phyloP scores from a whole-genome alignment of 2,888 invertebrate genomes.

The Trichacis sp. region DNA sequence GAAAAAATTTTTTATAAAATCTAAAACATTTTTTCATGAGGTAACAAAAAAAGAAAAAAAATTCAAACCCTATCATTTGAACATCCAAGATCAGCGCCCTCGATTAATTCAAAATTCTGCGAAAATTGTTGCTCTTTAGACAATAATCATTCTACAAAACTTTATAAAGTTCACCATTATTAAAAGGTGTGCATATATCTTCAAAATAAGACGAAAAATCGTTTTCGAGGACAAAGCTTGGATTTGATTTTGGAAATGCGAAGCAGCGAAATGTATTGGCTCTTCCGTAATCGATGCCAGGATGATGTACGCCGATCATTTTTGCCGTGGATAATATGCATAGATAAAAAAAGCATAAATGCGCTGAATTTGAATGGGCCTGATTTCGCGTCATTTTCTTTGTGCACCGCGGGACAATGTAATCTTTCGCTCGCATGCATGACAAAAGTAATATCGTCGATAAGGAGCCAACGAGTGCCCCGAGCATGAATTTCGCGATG shows the following conservation, averaged over 20 bases:
- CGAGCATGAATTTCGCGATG: slow-evolving; percentile 36
- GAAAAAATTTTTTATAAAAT: too few relatives aligned
- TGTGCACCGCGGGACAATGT: slow-evolving; percentile 22
- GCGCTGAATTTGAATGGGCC: slow-evolving; percentile 5
- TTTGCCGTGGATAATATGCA: slow-evolving; percentile 1
- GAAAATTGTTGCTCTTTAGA: too few relatives aligned
- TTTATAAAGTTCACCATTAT: too few relatives aligned
- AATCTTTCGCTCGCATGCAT: slow-evolving; percentile 31
- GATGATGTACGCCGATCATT: not conserved
- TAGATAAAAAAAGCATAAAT: slow-evolving; percentile 4
- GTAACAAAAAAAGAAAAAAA: too few relatives aligned
- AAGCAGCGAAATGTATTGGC: not conserved
- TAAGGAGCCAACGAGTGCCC: slow-evolving; percentile 31
- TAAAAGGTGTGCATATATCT: too few relatives aligned
- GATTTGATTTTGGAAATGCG: not conserved
- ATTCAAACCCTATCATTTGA: too few relatives aligned
- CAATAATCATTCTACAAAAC: too few relatives aligned
- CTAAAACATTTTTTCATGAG: too few relatives aligned
- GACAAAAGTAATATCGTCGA: slow-evolving; percentile 39
- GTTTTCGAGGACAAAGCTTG: not conserved
- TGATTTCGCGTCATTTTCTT: slow-evolving; percentile 16
- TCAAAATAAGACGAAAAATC: too few relatives aligned
- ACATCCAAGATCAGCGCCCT: too few relatives aligned
- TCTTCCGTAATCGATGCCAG: not conserved
- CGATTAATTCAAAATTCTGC: too few relatives aligned